A percentile compares a stretch with the other conserved stretches of the same genome.
Evolutionary conservation across 2,113 vertebrate genomes (phyloP).

Genomic region (Pungitius pungitius): DNA sequence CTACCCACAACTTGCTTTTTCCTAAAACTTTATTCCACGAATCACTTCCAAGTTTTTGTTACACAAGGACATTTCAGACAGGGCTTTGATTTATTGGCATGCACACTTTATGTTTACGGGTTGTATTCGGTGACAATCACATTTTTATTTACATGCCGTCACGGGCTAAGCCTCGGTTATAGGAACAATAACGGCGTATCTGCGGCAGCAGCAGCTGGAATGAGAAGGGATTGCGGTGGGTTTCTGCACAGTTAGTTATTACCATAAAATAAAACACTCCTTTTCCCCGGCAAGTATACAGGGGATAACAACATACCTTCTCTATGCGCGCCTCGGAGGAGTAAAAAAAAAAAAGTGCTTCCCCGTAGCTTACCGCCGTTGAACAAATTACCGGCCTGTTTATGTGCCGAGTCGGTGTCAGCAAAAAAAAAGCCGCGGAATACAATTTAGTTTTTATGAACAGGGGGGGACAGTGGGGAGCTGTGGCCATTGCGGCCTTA

Average conservation of each 20-base stretch:
- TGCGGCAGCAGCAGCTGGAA: constrained; percentile 37
- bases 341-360: constrained; percentile 54
- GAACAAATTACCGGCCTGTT: constrained; percentile 81
- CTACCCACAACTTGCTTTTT: constrained; percentile 16
- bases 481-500: constrained; percentile 51
- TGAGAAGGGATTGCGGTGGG: constrained; percentile 59
- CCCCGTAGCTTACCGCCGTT: constrained; percentile 75
- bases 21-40: background rate
- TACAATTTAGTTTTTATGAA: constrained; percentile 76
- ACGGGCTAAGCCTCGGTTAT: constrained; percentile 27
- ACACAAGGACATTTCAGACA: background rate
- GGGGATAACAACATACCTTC: constrained; percentile 72
- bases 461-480: constrained; percentile 55
- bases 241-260: constrained; percentile 68
- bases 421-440: constrained; percentile 68
- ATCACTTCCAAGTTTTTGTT: background rate
- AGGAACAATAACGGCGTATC: constrained; percentile 47
- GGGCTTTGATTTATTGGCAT: constrained; percentile 9
- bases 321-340: constrained; percentile 65
- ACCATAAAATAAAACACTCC: constrained; percentile 71
- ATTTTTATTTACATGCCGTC: constrained; percentile 29
- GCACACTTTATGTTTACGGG: constrained; percentile 28
- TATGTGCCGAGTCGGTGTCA: constrained; percentile 72
- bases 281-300: constrained; percentile 75
- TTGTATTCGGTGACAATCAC: constrained; percentile 21